Percentiles rank a stretch among this genome's conserved stretches.
These are phyloP conservation scores for Microchirus variegatus DNA, from an alignment of 2,797 vertebrate genomes.

Conservation along the genomic window DNA sequence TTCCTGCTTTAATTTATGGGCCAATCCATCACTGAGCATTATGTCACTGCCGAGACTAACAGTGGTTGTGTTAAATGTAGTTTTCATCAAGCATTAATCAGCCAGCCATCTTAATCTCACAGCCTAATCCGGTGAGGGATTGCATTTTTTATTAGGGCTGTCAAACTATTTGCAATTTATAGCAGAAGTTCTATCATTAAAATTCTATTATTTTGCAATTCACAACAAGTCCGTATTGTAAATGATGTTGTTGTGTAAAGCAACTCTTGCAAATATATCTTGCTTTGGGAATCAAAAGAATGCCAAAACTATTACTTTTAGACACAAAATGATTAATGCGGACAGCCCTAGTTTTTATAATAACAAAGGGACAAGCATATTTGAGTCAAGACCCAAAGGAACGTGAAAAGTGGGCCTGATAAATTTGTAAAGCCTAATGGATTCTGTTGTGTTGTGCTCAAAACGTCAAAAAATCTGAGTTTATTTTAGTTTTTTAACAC, in stretches of 20 bases:
- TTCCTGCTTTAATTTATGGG: conserved; percentile 13
- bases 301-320: no score
- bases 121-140: not conserved
- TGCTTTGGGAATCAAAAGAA: no score
- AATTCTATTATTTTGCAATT: no score
- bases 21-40: conserved; percentile 18
- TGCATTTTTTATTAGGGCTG: not conserved
- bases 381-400: not conserved
- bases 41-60: conserved; percentile 12
- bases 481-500: no score
- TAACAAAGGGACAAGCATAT: no score
- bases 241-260: no score
- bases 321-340: no score
- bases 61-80: conserved; percentile 1
- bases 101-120: not conserved
- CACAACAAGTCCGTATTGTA: no score
- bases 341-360: no score
- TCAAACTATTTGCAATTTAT: no score
- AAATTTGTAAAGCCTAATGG: not conserved
- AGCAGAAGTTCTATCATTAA: no score
- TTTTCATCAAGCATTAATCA: conserved; percentile 27
- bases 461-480: not conserved
- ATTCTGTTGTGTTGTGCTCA: not conserved
- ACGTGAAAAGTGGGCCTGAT: not conserved
- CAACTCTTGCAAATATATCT: no score